Percentiles rank a stretch among this genome's conserved stretches.
These are phyloP conservation scores for Anticlea derivata DNA, from an alignment of 2,888 invertebrate genomes.

Conservation along the genomic window DNA sequence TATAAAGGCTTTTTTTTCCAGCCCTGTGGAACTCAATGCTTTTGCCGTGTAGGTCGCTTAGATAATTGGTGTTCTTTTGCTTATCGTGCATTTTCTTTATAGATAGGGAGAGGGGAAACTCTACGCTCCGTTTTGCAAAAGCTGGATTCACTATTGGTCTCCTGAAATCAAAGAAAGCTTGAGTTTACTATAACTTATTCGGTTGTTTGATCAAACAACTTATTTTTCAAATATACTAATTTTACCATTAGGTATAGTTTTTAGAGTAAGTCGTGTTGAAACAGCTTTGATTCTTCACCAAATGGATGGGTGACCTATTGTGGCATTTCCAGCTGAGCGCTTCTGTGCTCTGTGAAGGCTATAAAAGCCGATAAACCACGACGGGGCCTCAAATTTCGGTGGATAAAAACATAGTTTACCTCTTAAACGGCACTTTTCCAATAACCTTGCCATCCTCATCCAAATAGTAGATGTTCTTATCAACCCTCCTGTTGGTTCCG, in stretches of 20 bases:
- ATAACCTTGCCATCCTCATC: constrained; percentile 66
- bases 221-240: too few species aligned
- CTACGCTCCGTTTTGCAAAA: constrained; percentile 73
- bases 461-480: constrained; percentile 60
- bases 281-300: too few species aligned
- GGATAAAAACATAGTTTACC: constrained; percentile 42
- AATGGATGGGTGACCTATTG: too few species aligned
- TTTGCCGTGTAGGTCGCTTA: constrained; percentile 54
- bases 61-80: constrained; percentile 50
- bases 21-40: constrained; percentile 82
- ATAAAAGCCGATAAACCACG: too few species aligned
- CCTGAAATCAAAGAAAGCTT: constrained; percentile 43
- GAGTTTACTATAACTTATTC: background rate
- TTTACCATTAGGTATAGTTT: too few species aligned
- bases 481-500: constrained; percentile 51
- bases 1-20: constrained; percentile 85
- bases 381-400: too few species aligned
- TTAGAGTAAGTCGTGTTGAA: too few species aligned
- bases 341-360: too few species aligned
- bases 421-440: constrained; percentile 60
- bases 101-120: constrained; percentile 36
- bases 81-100: constrained; percentile 63
- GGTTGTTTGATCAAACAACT: too few species aligned
- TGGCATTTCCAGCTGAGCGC: too few species aligned
- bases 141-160: constrained; percentile 72